Evolutionary conservation across 1,140 invertebrate species (phyloP).

Genomic region (Pseudomyrmex cubaensis): DNA sequence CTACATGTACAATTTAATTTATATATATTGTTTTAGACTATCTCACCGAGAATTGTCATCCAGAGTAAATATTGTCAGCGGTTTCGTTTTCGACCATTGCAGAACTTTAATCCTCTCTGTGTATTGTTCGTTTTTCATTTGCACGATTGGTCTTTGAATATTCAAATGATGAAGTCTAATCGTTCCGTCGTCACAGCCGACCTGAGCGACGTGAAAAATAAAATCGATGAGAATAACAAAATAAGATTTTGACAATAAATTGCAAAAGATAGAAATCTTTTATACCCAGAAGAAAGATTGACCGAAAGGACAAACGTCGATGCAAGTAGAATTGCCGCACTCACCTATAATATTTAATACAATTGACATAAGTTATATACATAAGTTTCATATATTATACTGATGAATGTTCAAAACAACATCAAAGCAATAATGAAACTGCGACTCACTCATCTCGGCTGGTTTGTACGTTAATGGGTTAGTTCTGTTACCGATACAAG

Average conservation of each 20-base stretch:
- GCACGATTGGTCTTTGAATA: slow-evolving; percentile 85
- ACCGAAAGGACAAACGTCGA: slow-evolving; percentile 86
- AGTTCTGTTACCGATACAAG: slow-evolving; percentile 83
- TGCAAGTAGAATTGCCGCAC: slow-evolving; percentile 80
- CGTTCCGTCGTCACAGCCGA: slow-evolving; percentile 87
- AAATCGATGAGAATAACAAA: slow-evolving; percentile 26
- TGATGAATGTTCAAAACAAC: not conserved
- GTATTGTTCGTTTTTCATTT: slow-evolving; percentile 80
- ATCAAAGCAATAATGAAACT: not conserved
- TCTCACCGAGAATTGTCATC: slow-evolving; percentile 85
- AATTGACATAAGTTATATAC: not conserved
- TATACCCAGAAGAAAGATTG: slow-evolving; percentile 85
- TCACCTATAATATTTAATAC: slow-evolving; percentile 73
- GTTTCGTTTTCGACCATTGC: slow-evolving; percentile 87
- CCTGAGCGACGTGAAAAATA: slow-evolving; percentile 71
- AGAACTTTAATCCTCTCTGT: slow-evolving; percentile 82
- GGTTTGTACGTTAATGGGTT: slow-evolving; percentile 83
- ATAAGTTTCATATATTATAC: not conserved
- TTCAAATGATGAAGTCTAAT: slow-evolving; percentile 84
- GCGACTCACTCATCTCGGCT: slow-evolving; percentile 83
- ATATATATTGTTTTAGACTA: too few species aligned
- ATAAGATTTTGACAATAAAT: not conserved
- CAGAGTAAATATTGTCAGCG: slow-evolving; percentile 87
- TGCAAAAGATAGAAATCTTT: slow-evolving; percentile 46
- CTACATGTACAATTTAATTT: not conserved